Evolutionary conservation across 2,888 invertebrate species (phyloP), one percentile per base, ranked within the genome.

Genomic region (Caenorhabditis sp.): DNA sequence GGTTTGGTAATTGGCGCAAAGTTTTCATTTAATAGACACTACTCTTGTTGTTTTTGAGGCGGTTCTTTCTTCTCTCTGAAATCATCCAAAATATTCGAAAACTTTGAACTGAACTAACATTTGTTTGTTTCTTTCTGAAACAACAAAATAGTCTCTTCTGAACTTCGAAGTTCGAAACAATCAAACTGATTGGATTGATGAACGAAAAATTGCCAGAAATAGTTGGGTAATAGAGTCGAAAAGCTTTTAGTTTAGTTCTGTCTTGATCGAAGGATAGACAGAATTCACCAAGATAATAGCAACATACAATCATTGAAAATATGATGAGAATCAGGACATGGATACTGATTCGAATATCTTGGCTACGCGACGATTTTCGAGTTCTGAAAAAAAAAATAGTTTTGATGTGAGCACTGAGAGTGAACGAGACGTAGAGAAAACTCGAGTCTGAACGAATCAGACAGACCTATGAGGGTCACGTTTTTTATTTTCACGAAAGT

Each of bases 211-310:
- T 66, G 43, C 55, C 61, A 12, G 66, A 66, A 8, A 66, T 57
- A 6, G 60, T 66, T n/a, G 66, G 66, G 55, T 66, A 66, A 31
- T 49, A 66, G 10, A 66, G 53, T 3, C 66, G 66, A 26, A 69
- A 69, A 0, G 69, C 59, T 14, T 55, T 60, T 19, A 69, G 60
- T 24, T 50, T 23, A 17, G 59, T 37, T 27, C 58, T 31, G 10
- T 31, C 31, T 4, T 4, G 31, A 51, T 69, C 63, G 43, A 43
- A 59, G 5, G 68, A 63, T 24, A 63, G n/a, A 2, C 63, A 21
- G n/a, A 58, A 69, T 27, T 69, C 68, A 10, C 68, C 63, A 54
- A 69, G 63, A 36, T 69, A 69, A 26, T 61, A 69, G 64, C 63
- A 60, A 36, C 64, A 69, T 14, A 60, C 57, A 17, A 69, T 64